Base-by-base conservation (phyloP, 2,797 vertebrate genomes). In the Oryzias dopingdopingensis region DNA sequence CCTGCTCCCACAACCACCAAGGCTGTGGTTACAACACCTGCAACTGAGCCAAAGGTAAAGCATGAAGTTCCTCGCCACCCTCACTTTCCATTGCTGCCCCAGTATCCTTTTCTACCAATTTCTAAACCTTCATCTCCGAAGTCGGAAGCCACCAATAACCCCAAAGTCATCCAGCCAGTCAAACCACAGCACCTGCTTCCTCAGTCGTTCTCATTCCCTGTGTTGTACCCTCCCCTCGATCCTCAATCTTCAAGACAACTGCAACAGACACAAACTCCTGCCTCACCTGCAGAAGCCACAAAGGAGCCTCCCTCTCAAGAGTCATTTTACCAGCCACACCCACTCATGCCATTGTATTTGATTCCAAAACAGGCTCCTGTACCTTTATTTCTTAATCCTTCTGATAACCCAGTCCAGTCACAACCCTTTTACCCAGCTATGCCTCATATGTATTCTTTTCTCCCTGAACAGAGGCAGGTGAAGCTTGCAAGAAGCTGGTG, bases 241-340 rank as follows among this genome's bases (percentile, higher is more conserved):
- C 57, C 61, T 47, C 49, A 13, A 13, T 47, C 61, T 43, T 37
- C 51, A 17, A 54, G 2, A 40, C 50, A 18, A 46, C 67, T 14
- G 4, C 14, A 14, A 56, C n/a, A 5, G 6, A 22, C 18, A 14
- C 37, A 22, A 41, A 23, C 51, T 37, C 17, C 42, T 55, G 14
- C 46, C 18, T 18, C 49, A 55, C 24, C 7, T 42, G 26, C 46
- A 58, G 14, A 42, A 23, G n/a, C 32, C 1, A n/a, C 52, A n/a
- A 12, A 13, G 2, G 47, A 23, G 5, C 43, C 58, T 51, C 42
- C 41, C 15, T 14, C 13, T 47, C 43, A 44, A 62, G 57, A 47
- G 40, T 47, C 23, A 42, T 56, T 67, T 59, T 62, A 78, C 52
- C 24, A 65, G 45, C 63, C 61, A 65, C 54, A 70, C 59, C 69